Evolutionary conservation across 2,888 invertebrate genomes (phyloP).

Genomic region (Chymomyza amoena): DNA sequence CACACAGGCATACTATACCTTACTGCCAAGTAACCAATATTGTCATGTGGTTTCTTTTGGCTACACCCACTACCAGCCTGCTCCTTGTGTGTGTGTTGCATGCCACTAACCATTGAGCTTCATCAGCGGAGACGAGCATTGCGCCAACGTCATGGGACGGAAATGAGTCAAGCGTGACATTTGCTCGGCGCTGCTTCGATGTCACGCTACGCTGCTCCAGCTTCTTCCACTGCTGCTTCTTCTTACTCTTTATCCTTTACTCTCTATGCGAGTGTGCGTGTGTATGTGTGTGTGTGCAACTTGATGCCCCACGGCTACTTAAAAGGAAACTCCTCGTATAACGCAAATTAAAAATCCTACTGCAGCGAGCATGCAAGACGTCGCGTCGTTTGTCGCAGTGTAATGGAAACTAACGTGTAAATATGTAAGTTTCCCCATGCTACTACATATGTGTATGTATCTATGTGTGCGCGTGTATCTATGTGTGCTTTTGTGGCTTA

Average conservation of each 20-base stretch:
- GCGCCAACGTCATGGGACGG: conserved; percentile 64
- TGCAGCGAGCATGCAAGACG: conserved; percentile 55
- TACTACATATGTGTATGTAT: neutral
- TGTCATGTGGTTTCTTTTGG: conserved; percentile 70
- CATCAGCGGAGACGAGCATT: conserved; percentile 34
- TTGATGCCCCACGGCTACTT: conserved; percentile 45
- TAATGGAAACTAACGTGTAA: conserved; percentile 60
- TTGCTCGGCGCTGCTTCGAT: conserved; percentile 58
- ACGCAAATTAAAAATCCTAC: conserved; percentile 71
- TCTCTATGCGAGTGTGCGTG: conserved; percentile 21
- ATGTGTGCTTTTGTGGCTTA: conserved; percentile 7
- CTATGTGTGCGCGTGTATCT: neutral
- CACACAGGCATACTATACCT: neutral
- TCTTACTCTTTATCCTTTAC: conserved; percentile 47
- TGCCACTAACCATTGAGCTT: conserved; percentile 62
- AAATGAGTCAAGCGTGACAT: conserved; percentile 73
- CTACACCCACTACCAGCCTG: conserved; percentile 16
- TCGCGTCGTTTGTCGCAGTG: conserved; percentile 41
- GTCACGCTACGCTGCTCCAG: conserved; percentile 53
- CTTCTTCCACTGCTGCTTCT: neutral
- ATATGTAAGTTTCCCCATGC: conserved; percentile 33
- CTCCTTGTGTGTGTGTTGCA: neutral
- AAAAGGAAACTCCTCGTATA: conserved; percentile 73
- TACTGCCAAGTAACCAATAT: conserved; percentile 63
- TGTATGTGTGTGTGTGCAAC: conserved; percentile 38